Evolutionary conservation across 2,888 invertebrate genomes (phyloP), one percentile per base, ranked within the genome.

Genomic region (Limnephilus marmoratus): DNA sequence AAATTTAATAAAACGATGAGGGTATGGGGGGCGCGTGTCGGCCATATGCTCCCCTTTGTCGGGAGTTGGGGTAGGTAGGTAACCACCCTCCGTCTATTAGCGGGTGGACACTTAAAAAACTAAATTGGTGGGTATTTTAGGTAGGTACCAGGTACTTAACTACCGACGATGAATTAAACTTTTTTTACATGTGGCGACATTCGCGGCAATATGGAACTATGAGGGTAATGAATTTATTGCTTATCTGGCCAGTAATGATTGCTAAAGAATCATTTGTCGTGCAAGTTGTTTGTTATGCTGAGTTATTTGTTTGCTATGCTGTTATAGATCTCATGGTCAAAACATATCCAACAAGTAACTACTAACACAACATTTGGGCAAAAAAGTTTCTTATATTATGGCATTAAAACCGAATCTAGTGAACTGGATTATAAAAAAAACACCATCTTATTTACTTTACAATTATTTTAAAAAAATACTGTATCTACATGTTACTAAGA

Each of bases 1-100:
- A 68, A 18, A 53, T 13, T 18, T 18, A 68, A 18, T 24, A 68
- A 68, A 68, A 37, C 3, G 18, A 85, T 80, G 37, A 12, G 81
- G 90, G 90, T 41, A 91, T 91, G n/a, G 81, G 91, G 91, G 91
- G 81, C 87, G 81, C 91, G 91, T 87, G 91, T 68, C 87, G 15
- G 29, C 91, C 91, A 91, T 91, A 91, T 91, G 91, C 83, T 90
- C 18, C 82, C 82, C 82, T 34, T 83, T 34, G 82, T 37, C 34
- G 82, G 34, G 82, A n/a, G 68, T 7, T n/a, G 24, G n/a, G 68
- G 53, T 53, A 53, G 68, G 53, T 53, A 53, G 24, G 68, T 7
- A 24, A 18, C 68, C 24, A 68, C 68, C 68, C 68, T 18, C 68
- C 68, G 24, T 24, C 68, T 68, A 68, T 68, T 68, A 68, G 68